These are phyloP conservation scores for Dicentrarchus labrax DNA, from an alignment of 2,113 vertebrate species.

Conservation along the genomic window DNA sequence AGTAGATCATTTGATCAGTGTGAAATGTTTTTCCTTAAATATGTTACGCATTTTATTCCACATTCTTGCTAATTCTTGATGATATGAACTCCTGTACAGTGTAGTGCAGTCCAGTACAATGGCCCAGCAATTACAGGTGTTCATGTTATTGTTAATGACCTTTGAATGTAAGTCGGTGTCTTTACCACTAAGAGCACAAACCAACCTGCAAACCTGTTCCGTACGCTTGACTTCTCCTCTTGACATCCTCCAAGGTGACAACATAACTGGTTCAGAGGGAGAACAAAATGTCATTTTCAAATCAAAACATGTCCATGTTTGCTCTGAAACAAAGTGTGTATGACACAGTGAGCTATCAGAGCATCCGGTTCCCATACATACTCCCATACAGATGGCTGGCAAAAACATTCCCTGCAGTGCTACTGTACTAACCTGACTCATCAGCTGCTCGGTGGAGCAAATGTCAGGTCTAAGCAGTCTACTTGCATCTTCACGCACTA, in stretches of 20 bases:
- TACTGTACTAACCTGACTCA: constrained; percentile 69
- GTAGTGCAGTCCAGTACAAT: neutral
- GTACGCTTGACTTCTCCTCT: constrained; percentile 55
- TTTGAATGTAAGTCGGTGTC: constrained; percentile 1
- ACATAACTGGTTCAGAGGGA: constrained; percentile 43
- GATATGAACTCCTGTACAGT: neutral
- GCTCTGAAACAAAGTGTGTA: constrained; percentile 72
- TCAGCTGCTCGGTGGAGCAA: constrained; percentile 69
- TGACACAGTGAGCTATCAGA: constrained; percentile 66
- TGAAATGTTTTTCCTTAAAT: neutral
- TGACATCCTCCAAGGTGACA: constrained; percentile 62
- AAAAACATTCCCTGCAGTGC: constrained; percentile 70
- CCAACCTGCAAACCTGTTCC: neutral
- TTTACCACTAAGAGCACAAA: neutral
- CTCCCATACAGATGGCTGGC: constrained; percentile 63
- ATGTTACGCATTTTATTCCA: constrained; percentile 3
- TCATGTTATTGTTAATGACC: neutral
- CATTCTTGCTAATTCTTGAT: constrained; percentile 1
- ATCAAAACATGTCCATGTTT: constrained; percentile 73
- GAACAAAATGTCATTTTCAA: constrained; percentile 65
- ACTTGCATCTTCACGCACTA: constrained; percentile 40
- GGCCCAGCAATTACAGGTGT: neutral
- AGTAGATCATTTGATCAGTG: constrained; percentile 5
- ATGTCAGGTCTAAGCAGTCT: constrained; percentile 52
- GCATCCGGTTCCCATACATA: constrained; percentile 74